These are phyloP conservation scores for Loriculus beryllinus DNA, from an alignment of 2,797 vertebrate genomes.

Conservation along the genomic window DNA sequence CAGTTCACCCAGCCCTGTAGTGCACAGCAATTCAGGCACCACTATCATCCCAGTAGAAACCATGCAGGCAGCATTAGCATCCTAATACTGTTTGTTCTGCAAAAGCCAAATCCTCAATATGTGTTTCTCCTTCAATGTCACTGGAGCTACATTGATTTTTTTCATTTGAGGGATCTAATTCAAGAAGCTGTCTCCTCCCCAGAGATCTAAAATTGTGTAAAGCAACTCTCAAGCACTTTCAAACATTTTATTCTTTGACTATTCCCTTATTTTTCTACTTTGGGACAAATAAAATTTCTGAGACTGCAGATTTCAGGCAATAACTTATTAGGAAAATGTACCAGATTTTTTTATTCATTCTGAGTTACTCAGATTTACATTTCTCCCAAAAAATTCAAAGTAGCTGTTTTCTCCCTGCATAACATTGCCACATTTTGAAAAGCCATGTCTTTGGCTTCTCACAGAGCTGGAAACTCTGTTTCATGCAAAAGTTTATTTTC, in stretches of 20 bases:
- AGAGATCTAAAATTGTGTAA: background rate
- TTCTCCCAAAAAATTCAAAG: background rate
- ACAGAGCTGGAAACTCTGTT: background rate
- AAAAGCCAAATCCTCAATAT: background rate
- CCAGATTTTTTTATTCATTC: background rate
- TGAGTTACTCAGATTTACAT: background rate
- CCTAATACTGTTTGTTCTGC: accelerated
- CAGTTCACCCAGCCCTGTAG: background rate
- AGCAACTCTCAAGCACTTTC: background rate
- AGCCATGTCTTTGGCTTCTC: background rate
- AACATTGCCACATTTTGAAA: background rate
- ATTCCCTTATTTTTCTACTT: background rate
- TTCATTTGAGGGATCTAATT: background rate
- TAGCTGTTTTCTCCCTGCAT: background rate
- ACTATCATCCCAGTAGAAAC: background rate
- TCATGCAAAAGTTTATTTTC: conserved; percentile 10
- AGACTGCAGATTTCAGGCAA: background rate
- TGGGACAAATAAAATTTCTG: background rate
- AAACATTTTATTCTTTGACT: background rate
- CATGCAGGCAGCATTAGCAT: background rate
- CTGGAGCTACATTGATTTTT: background rate
- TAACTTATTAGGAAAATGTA: background rate
- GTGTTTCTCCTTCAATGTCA: background rate
- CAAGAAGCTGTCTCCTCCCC: background rate
- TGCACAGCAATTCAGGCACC: background rate